Evolutionary conservation across 2,113 vertebrate species (phyloP), one percentile per base, ranked within the genome.

Genomic region (Aix galericulata): DNA sequence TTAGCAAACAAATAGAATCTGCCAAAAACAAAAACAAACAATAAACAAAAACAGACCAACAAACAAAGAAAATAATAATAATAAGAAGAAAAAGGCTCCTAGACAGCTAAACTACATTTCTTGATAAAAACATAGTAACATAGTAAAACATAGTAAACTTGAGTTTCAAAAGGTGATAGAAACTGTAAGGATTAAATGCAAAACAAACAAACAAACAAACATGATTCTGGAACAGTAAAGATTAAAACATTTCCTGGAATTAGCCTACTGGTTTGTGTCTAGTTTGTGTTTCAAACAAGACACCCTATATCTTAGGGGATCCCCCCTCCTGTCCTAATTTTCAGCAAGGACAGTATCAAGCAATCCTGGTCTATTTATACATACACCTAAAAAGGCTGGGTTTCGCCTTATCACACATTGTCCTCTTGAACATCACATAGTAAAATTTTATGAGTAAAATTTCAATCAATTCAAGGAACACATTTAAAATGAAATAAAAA

Each of bases 71-170:
- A 40, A 40, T 40, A 40, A 40, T 40, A 40, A 40, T 40, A 40
- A 40, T 40, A 69, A 80, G 76, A 5, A 1, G 46, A 48, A 0
- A 4, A n/a, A 1, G 1, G 15, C 3, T 9, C 17, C 17, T 13
- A 31, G 7, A 55, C 3, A 64, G 18, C 38, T 20, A 53, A 82
- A 64, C 21, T 73, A 31, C 8, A 64, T 52, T 18, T 46, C 29
- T 31, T 73, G 29, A 64, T 69, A 56, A 44, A 44, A 44, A 17
- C 17, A 44, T 46, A 22, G 21, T 11, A 86, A 59, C 8, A 36
- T 4, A 86, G 38, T 26, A 48, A 48, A 86, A 59, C 8, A 36
- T 4, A 84, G 38, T 26, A 89, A 42, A 64, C 32, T 72, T 79
- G 31, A 87, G 78, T 79, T 82, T 86, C 46, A 71, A 63, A 86